phyloP scores from a whole-genome alignment of 2,797 vertebrate genomes.

The Tokudaia muenninki region DNA sequence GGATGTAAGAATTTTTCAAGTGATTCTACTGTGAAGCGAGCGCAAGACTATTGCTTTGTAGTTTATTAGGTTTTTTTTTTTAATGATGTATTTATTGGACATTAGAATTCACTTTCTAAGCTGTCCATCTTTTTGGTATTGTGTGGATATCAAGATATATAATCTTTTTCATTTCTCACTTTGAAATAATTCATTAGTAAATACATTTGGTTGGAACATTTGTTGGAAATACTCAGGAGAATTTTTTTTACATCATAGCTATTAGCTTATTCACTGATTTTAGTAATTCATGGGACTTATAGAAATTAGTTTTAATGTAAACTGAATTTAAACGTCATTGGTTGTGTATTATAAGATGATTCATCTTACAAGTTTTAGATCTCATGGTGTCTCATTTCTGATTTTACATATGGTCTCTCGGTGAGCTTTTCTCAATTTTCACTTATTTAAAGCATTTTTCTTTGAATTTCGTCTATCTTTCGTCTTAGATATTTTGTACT shows the following conservation, averaged over 20 bases:
- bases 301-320: slow-evolving; percentile 41
- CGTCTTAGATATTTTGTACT: neutral
- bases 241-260: neutral
- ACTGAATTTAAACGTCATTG: slow-evolving; percentile 42
- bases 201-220: slow-evolving; percentile 33
- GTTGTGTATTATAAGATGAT: slow-evolving; percentile 22
- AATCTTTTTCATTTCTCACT: slow-evolving; percentile 47
- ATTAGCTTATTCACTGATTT: slow-evolving; percentile 60
- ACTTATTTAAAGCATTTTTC: slow-evolving; percentile 9
- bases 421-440: slow-evolving; percentile 34
- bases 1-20: neutral
- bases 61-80: neutral
- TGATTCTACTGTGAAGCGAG: neutral
- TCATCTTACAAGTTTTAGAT: slow-evolving; percentile 39
- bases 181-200: slow-evolving; percentile 35
- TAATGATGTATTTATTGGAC: neutral
- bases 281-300: neutral
- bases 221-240: neutral
- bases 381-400: slow-evolving; percentile 12
- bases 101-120: neutral
- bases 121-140: slow-evolving; percentile 52
- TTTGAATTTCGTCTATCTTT: slow-evolving; percentile 11
- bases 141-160: neutral
- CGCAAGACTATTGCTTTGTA: neutral
- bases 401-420: slow-evolving; percentile 6